Conservation (phyloP, 2,888 invertebrate species). For the Pyrrhia umbra region DNA sequence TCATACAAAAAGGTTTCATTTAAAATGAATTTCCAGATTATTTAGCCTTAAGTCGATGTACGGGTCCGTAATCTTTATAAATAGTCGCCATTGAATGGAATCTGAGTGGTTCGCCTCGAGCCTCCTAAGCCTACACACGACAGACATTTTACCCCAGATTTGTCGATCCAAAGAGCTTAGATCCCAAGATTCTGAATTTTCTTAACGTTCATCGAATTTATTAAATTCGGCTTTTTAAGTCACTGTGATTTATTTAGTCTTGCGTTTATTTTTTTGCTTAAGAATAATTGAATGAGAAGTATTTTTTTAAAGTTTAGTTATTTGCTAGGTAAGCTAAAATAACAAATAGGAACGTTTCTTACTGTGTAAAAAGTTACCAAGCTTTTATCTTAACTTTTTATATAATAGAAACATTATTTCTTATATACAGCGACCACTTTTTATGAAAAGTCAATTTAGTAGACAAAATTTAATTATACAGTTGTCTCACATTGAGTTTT, state of each 20-base stretch:
- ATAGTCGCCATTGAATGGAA: slow-evolving; percentile 34
- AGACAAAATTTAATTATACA: no score
- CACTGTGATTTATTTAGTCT: background rate
- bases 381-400: no score
- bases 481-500: no score
- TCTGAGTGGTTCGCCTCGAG: background rate
- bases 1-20: background rate
- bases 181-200: background rate
- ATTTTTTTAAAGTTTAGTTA: no score
- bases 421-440: no score
- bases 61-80: slow-evolving; percentile 57
- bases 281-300: no score
- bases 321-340: no score
- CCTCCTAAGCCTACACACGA: background rate
- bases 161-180: background rate
- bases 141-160: slow-evolving; percentile 1
- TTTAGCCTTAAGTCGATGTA: background rate
- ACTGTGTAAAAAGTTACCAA: no score
- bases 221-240: background rate
- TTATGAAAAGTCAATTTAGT: no score
- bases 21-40: slow-evolving; percentile 31
- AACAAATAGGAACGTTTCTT: no score
- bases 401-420: no score
- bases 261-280: background rate
- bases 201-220: background rate